Conservation (phyloP, 2,888 invertebrate species). For the Clusia tigrina region DNA sequence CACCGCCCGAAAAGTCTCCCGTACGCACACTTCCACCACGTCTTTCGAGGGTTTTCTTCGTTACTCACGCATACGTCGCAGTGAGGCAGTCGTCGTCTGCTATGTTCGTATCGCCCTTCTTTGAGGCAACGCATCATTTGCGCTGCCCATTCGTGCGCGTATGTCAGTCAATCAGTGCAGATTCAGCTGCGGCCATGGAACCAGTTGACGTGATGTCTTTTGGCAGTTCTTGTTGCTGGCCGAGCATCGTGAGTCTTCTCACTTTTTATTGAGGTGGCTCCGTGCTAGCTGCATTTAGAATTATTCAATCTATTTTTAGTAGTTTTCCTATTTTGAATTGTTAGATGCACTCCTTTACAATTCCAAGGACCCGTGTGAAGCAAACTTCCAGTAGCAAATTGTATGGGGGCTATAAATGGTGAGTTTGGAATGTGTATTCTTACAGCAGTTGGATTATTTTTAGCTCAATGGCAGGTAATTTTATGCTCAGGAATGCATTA, state of each 20-base stretch:
- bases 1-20: no score
- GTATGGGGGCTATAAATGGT: background rate
- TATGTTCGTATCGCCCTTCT: no score
- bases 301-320: conserved; percentile 49
- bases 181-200: conserved; percentile 24
- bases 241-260: no score
- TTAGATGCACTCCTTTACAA: conserved; percentile 42
- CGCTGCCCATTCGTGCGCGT: no score
- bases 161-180: conserved; percentile 45
- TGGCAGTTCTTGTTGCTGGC: conserved; percentile 18
- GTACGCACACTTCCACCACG: no score
- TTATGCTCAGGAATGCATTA: background rate
- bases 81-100: no score
- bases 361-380: background rate
- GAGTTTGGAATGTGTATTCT: background rate
- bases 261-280: conserved; percentile 39
- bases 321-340: conserved; percentile 45
- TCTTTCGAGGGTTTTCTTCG: no score
- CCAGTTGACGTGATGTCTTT: no score
- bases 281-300: conserved; percentile 38
- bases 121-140: no score
- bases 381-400: background rate
- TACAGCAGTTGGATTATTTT: background rate
- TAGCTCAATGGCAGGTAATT: background rate
- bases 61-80: no score